Evolutionary conservation across 2,113 vertebrate species (phyloP), one percentile per base, ranked within the genome.

Genomic region (Coptodon bakossiorum): DNA sequence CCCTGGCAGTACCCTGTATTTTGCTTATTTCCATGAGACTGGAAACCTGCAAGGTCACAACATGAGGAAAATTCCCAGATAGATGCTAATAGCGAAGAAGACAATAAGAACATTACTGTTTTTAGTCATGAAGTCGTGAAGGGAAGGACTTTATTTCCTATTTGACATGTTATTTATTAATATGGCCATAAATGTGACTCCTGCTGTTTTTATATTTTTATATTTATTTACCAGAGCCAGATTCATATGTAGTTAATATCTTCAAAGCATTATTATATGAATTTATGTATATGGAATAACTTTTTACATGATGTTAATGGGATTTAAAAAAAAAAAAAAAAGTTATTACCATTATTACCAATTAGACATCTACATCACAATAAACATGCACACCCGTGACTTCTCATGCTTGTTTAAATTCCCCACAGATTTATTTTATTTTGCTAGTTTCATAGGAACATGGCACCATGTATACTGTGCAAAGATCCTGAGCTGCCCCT

Each of bases 11-110:
- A 38, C 24, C 27, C 81, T 22, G 19, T 38, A 38, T 92, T 91
- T 88, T 81, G 81, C 52, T 90, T 53, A 56, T 86, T 94, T 92
- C 88, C 63, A 27, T 78, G 52, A 82, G 66, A 84, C 34, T 86
- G 88, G 52, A 88, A 54, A 73, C 59, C 57, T 54, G 43, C 7
- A 17, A 81, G 82, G 59, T 80, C 27, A 14, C 80, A 84, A 90
- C 87, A 89, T 85, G 90, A 86, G 22, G 6, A 85, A 89, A 63
- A 83, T 22, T 59, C 78, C 61, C 50, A 66, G 50, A 82, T 43
- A 31, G 38, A 50, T 36, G 13, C 27, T 40, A 53, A 50, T 61
- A 71, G 81, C 36, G 56, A 81, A 83, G 40, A 50, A 43, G 79
- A 19, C 29, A 7, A 79, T 79, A 14, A 27, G 9, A 61, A 78